Evolutionary conservation across 2,113 vertebrate genomes (phyloP).

Genomic region (Actinemys pallida): DNA sequence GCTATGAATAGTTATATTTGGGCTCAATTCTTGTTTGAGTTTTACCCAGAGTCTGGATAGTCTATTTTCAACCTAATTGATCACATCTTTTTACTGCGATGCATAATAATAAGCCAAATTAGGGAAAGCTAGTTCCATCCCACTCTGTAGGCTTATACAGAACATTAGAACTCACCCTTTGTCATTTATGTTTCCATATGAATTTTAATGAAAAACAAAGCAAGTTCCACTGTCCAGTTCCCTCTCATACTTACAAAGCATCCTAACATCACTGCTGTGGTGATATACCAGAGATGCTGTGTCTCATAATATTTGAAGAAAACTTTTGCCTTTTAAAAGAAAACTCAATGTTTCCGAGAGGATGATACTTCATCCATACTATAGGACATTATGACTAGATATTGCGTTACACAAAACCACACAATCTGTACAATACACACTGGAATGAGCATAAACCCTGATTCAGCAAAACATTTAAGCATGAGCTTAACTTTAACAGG

Average conservation of each 20-base stretch:
- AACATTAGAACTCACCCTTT: background rate
- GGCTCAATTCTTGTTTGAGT: background rate
- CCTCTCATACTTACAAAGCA: background rate
- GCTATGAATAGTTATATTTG: no score
- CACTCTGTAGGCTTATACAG: no score
- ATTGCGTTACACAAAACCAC: fast-evolving
- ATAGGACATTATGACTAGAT: background rate
- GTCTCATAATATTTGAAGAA: background rate
- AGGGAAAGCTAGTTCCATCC: background rate
- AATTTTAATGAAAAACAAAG: background rate
- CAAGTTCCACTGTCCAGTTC: background rate
- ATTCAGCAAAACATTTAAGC: background rate
- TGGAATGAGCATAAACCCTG: background rate
- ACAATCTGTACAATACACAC: background rate
- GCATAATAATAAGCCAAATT: background rate
- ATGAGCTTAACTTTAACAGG: background rate
- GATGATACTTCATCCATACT: conserved; percentile 34
- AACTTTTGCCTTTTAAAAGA: background rate
- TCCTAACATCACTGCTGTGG: fast-evolving
- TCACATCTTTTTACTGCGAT: background rate
- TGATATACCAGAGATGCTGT: fast-evolving
- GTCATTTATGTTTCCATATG: background rate
- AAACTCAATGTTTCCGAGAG: conserved; percentile 54
- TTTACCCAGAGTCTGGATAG: background rate
- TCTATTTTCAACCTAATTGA: background rate